Evolutionary conservation across 2,888 invertebrate species (phyloP).

Genomic region (Heliconius cydno): DNA sequence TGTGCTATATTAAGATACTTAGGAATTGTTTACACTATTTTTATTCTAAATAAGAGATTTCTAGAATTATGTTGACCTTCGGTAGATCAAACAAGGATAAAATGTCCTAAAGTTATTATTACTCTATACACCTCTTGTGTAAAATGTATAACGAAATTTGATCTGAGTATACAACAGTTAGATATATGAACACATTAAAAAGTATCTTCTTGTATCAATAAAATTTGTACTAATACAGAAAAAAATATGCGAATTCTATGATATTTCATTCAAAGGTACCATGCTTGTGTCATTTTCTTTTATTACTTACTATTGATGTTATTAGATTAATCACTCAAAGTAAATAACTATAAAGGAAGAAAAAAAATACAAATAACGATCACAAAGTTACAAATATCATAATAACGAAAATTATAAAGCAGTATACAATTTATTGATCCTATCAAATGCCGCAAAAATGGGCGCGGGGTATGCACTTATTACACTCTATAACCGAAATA

Average conservation of each 20-base stretch:
- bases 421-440: constrained; percentile 37
- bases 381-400: background rate
- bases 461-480: constrained; percentile 43
- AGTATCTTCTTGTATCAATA: background rate
- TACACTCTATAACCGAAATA: constrained; percentile 39
- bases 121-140: background rate
- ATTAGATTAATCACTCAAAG: background rate
- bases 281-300: background rate
- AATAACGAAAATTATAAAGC: constrained; percentile 6
- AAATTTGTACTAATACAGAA: background rate
- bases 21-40: background rate
- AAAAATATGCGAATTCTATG: background rate
- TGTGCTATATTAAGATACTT: background rate
- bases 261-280: background rate
- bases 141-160: constrained; percentile 16
- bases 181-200: background rate
- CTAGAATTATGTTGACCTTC: background rate
- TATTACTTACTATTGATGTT: background rate
- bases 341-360: background rate
- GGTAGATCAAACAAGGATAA: background rate
- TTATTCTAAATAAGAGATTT: background rate
- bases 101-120: background rate
- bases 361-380: background rate
- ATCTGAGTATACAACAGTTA: background rate
- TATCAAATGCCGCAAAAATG: constrained; percentile 47